phyloP scores from a whole-genome alignment of 30 jellyfish, hydroid and myxozoan species.

The Chrysaora quinquecirrha region DNA sequence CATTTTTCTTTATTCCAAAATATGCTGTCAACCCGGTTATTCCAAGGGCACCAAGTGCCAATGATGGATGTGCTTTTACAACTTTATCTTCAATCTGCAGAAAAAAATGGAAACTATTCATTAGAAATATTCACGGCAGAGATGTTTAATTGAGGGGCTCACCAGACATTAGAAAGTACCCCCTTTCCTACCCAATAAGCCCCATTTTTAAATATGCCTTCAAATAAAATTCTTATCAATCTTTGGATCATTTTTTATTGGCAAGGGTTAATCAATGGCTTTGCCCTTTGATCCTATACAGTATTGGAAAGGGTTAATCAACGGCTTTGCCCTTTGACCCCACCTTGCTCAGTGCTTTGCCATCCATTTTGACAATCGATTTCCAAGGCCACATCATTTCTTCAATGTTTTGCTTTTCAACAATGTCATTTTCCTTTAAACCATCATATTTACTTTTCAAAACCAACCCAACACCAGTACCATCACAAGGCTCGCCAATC shows the following conservation, averaged over 20 bases:
- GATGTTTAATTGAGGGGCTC: background rate
- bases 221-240: no score
- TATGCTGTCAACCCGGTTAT: conserved; percentile 62
- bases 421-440: background rate
- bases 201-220: background rate
- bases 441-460: conserved; percentile 32
- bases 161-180: background rate
- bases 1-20: conserved; percentile 40
- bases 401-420: no score
- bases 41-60: conserved; percentile 48
- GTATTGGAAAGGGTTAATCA: no score
- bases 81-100: conserved; percentile 19
- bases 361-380: conserved; percentile 24
- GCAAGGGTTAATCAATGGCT: background rate
- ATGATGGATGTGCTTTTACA: conserved; percentile 12
- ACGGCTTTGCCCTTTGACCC: background rate
- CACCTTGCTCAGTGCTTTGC: conserved; percentile 19
- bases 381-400: conserved; percentile 20
- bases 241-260: background rate
- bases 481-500: conserved; percentile 51
- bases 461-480: conserved; percentile 60
- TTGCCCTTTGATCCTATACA: no score
- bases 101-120: background rate
- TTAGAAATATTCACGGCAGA: background rate
- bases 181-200: background rate